Evolutionary conservation across 2,113 vertebrate genomes (phyloP).

Genomic region (Cisticola juncidis): DNA sequence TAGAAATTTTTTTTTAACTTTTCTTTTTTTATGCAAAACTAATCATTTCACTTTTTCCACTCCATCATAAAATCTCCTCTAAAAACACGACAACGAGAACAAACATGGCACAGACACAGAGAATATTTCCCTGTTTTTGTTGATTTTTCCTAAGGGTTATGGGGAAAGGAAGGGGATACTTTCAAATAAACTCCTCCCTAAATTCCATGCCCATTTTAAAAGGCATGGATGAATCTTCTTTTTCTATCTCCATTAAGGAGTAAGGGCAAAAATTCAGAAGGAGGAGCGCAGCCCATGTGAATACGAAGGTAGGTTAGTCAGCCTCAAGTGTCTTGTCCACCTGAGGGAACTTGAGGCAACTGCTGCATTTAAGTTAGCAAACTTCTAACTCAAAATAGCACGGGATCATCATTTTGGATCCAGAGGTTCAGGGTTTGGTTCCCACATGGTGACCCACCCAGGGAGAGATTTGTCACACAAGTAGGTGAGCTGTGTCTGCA

Average conservation of each 20-base stretch:
- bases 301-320: conserved; percentile 31
- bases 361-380: neutral
- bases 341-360: neutral
- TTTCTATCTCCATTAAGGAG: neutral
- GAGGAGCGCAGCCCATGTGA: neutral
- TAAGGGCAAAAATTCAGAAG: neutral
- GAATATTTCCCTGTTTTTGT: conserved; percentile 67
- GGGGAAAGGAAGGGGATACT: conserved; percentile 60
- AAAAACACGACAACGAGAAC: conserved; percentile 78
- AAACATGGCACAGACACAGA: conserved; percentile 80
- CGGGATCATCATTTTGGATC: neutral
- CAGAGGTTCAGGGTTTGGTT: conserved; percentile 38
- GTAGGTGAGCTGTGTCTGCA: conserved; percentile 31
- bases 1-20: conserved; percentile 72
- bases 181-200: conserved; percentile 52
- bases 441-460: conserved; percentile 17
- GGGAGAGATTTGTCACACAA: conserved; percentile 16
- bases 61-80: conserved; percentile 84
- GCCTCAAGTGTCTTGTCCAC: conserved; percentile 23
- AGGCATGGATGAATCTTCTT: neutral
- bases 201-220: neutral
- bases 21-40: conserved; percentile 81
- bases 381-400: conserved; percentile 11
- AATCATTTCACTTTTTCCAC: conserved; percentile 77
- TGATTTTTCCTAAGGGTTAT: neutral